phyloP scores from a whole-genome alignment of 2,797 vertebrate species.

The Otus scops region DNA sequence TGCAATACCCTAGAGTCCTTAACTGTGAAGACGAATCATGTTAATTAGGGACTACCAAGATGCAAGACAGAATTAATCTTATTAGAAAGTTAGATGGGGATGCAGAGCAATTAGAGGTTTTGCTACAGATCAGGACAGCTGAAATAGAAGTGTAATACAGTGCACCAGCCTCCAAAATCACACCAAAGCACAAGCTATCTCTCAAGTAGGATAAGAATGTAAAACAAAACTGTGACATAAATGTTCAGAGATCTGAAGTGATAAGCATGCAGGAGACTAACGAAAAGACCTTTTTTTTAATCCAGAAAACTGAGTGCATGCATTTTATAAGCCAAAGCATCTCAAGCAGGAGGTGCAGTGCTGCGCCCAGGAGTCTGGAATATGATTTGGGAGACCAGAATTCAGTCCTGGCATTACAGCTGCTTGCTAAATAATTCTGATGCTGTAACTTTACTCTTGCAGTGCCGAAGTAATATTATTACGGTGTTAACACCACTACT shows the following conservation, averaged over 20 bases:
- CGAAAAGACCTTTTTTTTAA: neutral
- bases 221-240: neutral
- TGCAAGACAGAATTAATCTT: constrained; percentile 21
- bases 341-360: neutral
- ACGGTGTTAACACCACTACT: neutral
- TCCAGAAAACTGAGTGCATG: neutral
- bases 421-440: neutral
- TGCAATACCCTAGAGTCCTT: neutral
- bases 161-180: neutral
- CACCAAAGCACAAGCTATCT: neutral
- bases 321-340: neutral
- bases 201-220: neutral
- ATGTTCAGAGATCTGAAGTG: neutral
- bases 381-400: neutral
- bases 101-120: neutral
- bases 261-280: neutral
- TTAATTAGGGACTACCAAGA: constrained; percentile 33
- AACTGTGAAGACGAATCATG: constrained; percentile 14
- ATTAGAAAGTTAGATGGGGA: constrained; percentile 8
- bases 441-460: neutral
- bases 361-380: neutral
- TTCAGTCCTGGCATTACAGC: neutral
- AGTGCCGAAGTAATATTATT: neutral
- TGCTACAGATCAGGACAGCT: neutral
- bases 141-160: neutral